Base-by-base conservation (phyloP, 2,888 invertebrate species). In the Phaedon cochleariae region DNA sequence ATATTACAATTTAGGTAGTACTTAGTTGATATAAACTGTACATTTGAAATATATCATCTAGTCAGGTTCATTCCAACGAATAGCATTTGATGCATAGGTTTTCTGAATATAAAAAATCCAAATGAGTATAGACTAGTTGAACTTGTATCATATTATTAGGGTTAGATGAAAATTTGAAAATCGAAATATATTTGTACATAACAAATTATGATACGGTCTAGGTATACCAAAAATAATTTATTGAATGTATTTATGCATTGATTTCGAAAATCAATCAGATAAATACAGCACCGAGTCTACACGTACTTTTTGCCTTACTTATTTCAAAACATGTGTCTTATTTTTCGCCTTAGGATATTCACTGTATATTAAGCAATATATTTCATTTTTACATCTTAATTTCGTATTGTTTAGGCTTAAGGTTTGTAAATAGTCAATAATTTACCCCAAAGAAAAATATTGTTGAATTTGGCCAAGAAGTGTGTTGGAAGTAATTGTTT, bases 141-240 rank as follows among this genome's bases (percentile, higher is more conserved):
- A 67, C 59, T 64, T 75, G 73, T 75, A 74, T 72, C 69, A 73
- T 71, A 75, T 65, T 67, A 49, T 64, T 71, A 70, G 61, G 60
- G 55, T 65, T 65, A 62, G 31, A 58, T 41, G 45, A 37, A 17
- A 48, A 58, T 46, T 20, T 45, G 54, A 65, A 74, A 74, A 76
- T 77, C 71, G 68, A 72, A 73, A 75, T 78, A 77, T 70, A 72
- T 73, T 80, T 82, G 81, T 81, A 82, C 73, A 81, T 81, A 80
- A 72, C 69, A 72, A 74, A 72, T 72, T 72, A 76, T 74, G 75
- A 81, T 83, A 82, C 83, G 82, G 83, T 82, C 83, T 83, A 83
- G 83, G 79, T 82, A 82, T 78, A 83, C 83, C 83, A 83, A 83
- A 83, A 79, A 82, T 78, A 77, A 76, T 68, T 76, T 76, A 71